Base-by-base conservation (phyloP, 2,797 vertebrate species). In the Hyperoplus lanceolatus region DNA sequence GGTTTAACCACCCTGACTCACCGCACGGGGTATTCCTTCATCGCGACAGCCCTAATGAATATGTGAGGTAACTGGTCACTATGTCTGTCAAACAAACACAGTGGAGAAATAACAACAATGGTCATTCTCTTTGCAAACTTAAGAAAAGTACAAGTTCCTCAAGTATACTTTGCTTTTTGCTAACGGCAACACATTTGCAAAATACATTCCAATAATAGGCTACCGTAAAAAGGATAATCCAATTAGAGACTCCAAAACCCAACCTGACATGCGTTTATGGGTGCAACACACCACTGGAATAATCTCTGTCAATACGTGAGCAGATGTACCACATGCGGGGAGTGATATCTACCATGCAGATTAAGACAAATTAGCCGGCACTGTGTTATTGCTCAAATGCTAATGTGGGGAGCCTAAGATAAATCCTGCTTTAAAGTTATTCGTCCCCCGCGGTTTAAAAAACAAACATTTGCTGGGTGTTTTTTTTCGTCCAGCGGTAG, bases 301-400 rank as follows among this genome's bases (percentile, higher is more conserved):
- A 45, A 62, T 59, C 67, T 66, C 56, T 45, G 62, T 70, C 57
- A 63, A 48, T 45, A 50, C 63, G 21, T 21, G 67, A 51, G 54
- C 57, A 58, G 48, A 49, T 70, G 51, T 18, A 58, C 61, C 70
- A 14, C 74, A 78, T 21, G 46, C 49, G 29, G 56, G 13, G 59
- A 76, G 41, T 2, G 48, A 75, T 74, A 69, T 59, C 61, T 59
- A 18, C 15, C n/a, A 16, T 16, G 46, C 6, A 38, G 75, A 80
- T 79, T 73, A 67, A 75, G 75, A 69, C 61, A 79, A 78, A 82
- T 83, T 61, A 79, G 41, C 42, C 51, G 38, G 10, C 18, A 8
- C 60, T 16, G 21, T 12, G 29, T 48, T 59, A 73, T 59, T 73
- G 45, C 59, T 71, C 21, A 15, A 61, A 73, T 41, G 39, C 12